Percentiles rank a stretch among this genome's conserved stretches.
Evolutionary conservation across 2,113 vertebrate genomes (phyloP).

Genomic region (Chaetodon auriga): DNA sequence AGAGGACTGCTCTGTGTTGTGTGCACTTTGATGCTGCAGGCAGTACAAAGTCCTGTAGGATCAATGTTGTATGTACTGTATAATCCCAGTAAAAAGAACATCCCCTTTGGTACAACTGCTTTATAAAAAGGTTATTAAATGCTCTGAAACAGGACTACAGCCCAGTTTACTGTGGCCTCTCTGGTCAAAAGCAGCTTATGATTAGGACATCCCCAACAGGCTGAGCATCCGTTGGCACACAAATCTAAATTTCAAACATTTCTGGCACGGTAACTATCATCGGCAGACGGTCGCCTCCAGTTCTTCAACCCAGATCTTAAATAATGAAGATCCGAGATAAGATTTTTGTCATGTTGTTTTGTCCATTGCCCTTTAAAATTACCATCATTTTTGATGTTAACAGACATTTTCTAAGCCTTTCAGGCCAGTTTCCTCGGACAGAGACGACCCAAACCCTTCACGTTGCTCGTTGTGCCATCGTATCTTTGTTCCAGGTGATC

Average conservation of each 20-base stretch:
- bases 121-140: conserved; percentile 22
- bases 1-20: not conserved
- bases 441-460: not conserved
- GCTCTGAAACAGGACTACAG: not conserved
- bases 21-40: not conserved
- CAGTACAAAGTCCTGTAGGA: conserved; percentile 9
- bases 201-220: not conserved
- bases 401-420: not conserved
- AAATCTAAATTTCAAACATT: not conserved
- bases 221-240: not conserved
- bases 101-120: conserved; percentile 3
- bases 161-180: not conserved
- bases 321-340: not conserved
- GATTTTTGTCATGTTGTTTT: not conserved
- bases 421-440: not conserved
- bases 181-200: not conserved
- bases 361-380: not conserved
- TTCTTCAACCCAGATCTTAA: not conserved
- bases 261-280: not conserved
- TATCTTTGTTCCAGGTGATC: not conserved
- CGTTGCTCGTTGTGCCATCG: not conserved
- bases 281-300: not conserved
- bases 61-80: not conserved
- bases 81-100: conserved; percentile 23
- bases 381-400: not conserved